A percentile compares a stretch with the other conserved stretches of the same genome.
These are phyloP conservation scores for Garra rufa DNA, from an alignment of 2,113 vertebrate species.

Conservation along the genomic window DNA sequence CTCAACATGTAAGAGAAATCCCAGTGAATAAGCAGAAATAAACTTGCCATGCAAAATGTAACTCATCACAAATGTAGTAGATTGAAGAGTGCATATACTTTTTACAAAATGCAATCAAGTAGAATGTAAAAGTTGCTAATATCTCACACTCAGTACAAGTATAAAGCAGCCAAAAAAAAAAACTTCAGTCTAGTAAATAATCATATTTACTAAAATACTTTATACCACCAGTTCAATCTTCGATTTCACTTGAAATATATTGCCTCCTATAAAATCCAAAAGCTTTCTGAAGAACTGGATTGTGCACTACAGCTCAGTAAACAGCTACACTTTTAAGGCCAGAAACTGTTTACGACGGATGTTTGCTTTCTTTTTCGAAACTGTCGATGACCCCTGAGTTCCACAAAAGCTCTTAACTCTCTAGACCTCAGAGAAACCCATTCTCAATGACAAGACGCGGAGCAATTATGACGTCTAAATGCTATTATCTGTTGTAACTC, in stretches of 20 bases:
- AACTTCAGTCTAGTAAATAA: no score
- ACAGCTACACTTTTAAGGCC: not conserved
- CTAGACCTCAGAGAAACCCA: conserved; percentile 62
- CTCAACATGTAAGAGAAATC: no score
- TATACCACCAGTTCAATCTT: not conserved
- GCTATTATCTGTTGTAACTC: conserved; percentile 75
- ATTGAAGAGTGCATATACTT: no score
- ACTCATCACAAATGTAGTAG: no score
- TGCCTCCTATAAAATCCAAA: not conserved
- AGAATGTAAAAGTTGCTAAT: no score
- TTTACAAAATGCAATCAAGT: no score
- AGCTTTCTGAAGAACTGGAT: not conserved
- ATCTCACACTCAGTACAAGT: no score
- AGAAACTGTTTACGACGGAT: not conserved
- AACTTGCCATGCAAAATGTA: no score
- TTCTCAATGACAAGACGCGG: conserved; percentile 72
- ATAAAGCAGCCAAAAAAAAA: no score
- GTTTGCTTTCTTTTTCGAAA: not conserved
- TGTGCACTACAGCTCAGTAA: not conserved
- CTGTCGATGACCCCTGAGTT: not conserved
- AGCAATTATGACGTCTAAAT: conserved; percentile 70
- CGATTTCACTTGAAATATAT: not conserved
- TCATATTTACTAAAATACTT: not conserved
- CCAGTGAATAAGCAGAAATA: no score
- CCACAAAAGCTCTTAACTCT: not conserved